phyloP scores from a whole-genome alignment of 2,888 invertebrate species.

The Anaspis maculata region DNA sequence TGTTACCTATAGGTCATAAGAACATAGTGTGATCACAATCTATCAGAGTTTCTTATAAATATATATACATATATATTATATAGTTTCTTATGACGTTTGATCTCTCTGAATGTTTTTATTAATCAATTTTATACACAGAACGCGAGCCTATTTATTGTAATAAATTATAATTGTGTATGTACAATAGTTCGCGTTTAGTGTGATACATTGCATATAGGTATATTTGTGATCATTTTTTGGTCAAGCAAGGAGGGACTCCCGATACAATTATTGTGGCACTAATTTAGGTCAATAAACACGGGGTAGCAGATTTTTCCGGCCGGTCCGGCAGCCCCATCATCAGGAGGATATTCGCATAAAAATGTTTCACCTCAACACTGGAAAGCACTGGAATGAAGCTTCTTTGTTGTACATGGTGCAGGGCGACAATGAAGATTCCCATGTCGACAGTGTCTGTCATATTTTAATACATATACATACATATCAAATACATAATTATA shows the following conservation, averaged over 20 bases:
- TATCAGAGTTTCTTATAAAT: conserved; percentile 21
- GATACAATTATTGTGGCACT: conserved; percentile 38
- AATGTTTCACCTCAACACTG: conserved; percentile 7
- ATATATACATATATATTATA: conserved; percentile 14
- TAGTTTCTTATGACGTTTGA: conserved; percentile 27
- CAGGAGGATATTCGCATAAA: not conserved
- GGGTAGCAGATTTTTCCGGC: conserved; percentile 12
- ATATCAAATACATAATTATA: too few species aligned
- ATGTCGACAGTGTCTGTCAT: conserved; percentile 4
- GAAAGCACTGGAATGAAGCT: too few species aligned
- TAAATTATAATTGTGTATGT: too few species aligned
- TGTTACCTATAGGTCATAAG: too few species aligned
- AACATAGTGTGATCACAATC: conserved; percentile 23
- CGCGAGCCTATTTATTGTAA: too few species aligned
- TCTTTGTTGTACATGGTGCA: conserved; percentile 26
- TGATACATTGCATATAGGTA: conserved; percentile 24
- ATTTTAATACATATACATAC: too few species aligned
- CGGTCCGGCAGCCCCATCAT: conserved; percentile 13
- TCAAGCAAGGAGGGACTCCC: conserved; percentile 34
- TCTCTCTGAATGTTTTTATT: conserved; percentile 34
- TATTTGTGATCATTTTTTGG: conserved; percentile 27
- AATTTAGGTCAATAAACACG: conserved; percentile 12
- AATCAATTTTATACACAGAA: conserved; percentile 21
- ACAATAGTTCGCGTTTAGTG: conserved; percentile 19
- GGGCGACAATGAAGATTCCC: conserved; percentile 18